These are phyloP conservation scores for Myrmophylax atrothorax DNA, from an alignment of 2,113 vertebrate genomes.

Conservation along the genomic window DNA sequence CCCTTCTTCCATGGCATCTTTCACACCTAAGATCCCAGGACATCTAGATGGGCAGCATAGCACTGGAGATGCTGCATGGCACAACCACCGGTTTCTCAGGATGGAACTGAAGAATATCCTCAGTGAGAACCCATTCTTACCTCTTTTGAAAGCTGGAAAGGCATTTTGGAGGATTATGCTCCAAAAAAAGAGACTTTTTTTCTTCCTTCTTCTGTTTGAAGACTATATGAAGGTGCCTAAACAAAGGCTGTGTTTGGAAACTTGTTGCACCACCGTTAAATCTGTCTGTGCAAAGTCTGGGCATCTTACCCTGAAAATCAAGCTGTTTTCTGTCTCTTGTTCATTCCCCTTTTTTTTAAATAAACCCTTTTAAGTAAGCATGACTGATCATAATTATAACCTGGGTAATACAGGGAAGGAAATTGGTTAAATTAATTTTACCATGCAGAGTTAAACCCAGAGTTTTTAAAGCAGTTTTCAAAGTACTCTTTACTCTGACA, in stretches of 20 bases:
- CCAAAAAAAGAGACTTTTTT: neutral
- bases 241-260: neutral
- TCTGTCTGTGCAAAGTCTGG: neutral
- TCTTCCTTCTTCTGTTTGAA: neutral
- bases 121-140: neutral
- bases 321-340: neutral
- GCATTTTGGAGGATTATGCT: neutral
- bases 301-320: neutral
- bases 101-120: neutral
- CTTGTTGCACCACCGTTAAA: neutral
- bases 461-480: neutral
- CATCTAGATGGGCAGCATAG: neutral
- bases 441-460: neutral
- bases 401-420: neutral
- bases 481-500: neutral
- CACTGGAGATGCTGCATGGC: neutral
- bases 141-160: neutral
- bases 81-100: accelerated
- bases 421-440: neutral
- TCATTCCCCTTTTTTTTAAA: neutral
- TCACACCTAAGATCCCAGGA: neutral
- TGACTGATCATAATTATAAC: neutral
- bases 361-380: neutral
- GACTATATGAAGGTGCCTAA: neutral
- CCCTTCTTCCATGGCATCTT: neutral